A percentile compares a stretch with the other conserved stretches of the same genome.
These are phyloP conservation scores for Passer montanus DNA, from an alignment of 2,113 vertebrate genomes.

Conservation along the genomic window DNA sequence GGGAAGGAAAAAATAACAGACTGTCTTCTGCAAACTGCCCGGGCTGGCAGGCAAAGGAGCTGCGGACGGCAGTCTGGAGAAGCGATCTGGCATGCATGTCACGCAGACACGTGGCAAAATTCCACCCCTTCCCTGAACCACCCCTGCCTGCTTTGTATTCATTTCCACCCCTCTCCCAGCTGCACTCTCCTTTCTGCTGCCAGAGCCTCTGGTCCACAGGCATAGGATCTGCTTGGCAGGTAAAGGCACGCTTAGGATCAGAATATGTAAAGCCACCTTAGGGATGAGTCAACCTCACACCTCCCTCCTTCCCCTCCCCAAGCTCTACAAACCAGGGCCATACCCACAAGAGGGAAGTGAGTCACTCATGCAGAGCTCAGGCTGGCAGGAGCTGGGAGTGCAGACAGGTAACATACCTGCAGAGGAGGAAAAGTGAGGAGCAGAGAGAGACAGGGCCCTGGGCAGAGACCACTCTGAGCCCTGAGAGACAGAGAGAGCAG, in stretches of 20 bases:
- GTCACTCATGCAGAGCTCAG: conserved; percentile 64
- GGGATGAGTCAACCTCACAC: conserved; percentile 4
- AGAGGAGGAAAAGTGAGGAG: conserved; percentile 67
- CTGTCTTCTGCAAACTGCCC: not conserved
- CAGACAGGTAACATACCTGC: conserved; percentile 66
- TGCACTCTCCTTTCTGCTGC: not conserved
- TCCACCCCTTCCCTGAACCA: not conserved
- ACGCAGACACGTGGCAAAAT: not conserved
- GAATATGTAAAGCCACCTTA: not conserved
- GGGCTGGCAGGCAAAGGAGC: not conserved
- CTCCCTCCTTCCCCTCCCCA: conserved; percentile 40
- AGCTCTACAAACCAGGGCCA: conserved; percentile 45
- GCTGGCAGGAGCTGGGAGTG: conserved; percentile 59
- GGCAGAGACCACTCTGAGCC: not conserved
- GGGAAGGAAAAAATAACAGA: not conserved
- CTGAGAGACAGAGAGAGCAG: conserved; percentile 55
- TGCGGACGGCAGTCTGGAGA: not conserved
- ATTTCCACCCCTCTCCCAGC: not conserved
- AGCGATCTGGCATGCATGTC: not conserved
- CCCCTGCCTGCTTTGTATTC: conserved; percentile 10
- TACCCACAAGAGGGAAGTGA: conserved; percentile 59
- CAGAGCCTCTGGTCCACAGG: not conserved
- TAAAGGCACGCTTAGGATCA: not conserved
- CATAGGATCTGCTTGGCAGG: not conserved
- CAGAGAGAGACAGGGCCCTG: not conserved